Evolutionary conservation across 2,888 invertebrate species (phyloP).

Genomic region (Andrena fulva): DNA sequence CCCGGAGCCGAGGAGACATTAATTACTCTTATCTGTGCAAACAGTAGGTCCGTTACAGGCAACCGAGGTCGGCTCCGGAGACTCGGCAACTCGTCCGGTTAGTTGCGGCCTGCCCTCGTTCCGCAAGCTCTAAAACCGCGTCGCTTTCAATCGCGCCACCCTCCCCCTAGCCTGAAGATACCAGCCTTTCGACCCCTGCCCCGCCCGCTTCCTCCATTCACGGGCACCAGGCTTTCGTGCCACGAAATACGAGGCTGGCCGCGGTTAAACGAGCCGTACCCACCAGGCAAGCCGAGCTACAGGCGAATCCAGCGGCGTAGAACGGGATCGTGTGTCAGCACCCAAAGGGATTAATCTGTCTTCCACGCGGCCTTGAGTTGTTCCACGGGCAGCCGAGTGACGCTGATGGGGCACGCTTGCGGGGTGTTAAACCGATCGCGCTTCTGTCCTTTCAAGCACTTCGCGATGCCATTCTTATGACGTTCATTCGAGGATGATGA

Average conservation of each 20-base stretch:
- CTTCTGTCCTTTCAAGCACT: no score
- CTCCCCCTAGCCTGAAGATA: conserved; percentile 50
- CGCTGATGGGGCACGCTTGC: background rate
- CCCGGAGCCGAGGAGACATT: conserved; percentile 73
- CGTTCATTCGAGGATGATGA: no score
- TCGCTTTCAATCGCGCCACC: conserved; percentile 69
- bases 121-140: conserved; percentile 71
- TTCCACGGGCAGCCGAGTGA: background rate
- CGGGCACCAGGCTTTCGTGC: conserved; percentile 36
- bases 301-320: background rate
- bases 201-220: conserved; percentile 38
- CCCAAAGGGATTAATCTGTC: conserved; percentile 22
- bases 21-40: conserved; percentile 81
- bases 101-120: conserved; percentile 71
- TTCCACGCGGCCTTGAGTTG: background rate
- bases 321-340: conserved; percentile 6
- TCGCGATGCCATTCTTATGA: no score
- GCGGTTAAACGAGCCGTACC: conserved; percentile 66
- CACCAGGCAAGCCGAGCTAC: conserved; percentile 19
- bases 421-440: no score
- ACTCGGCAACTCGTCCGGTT: conserved; percentile 67
- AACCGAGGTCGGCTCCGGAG: conserved; percentile 54
- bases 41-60: conserved; percentile 77
- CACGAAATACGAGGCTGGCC: conserved; percentile 49
- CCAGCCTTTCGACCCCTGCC: conserved; percentile 32